phyloP scores from a whole-genome alignment of 2,888 invertebrate genomes.

The Leptopterna dolabrata region DNA sequence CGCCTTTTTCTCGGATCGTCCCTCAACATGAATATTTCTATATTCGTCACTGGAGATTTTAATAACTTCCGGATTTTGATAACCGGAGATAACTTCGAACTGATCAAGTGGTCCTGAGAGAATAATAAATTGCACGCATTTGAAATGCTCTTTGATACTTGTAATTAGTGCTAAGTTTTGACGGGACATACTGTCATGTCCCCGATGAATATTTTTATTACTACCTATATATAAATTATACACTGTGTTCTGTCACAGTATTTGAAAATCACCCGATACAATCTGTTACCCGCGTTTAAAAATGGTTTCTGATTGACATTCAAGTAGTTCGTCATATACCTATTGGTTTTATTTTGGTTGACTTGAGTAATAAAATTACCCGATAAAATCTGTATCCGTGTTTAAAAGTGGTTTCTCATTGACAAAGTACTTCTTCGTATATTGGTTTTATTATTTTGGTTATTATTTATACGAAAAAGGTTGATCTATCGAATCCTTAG shows the following conservation, averaged over 20 bases:
- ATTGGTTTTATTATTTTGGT: background rate
- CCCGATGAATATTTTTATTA: background rate
- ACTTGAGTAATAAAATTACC: no score
- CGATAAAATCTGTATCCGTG: background rate
- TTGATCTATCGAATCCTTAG: no score
- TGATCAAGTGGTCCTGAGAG: no score
- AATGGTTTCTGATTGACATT: background rate
- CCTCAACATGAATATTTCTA: no score
- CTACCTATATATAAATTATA: background rate
- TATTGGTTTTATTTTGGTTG: no score
- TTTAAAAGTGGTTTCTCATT: background rate
- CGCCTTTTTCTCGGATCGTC: background rate
- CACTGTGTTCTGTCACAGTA: background rate
- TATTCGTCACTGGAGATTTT: no score
- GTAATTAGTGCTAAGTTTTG: background rate
- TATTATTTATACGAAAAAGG: background rate
- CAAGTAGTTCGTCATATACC: no score
- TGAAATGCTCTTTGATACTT: background rate
- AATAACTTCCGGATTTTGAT: background rate
- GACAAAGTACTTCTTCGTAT: no score
- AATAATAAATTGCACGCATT: background rate
- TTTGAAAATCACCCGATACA: background rate
- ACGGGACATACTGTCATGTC: background rate
- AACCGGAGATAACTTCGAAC: no score
- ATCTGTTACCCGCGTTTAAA: background rate